These are phyloP conservation scores for Barnardius zonarius DNA, from an alignment of 2,113 vertebrate genomes.

Conservation along the genomic window DNA sequence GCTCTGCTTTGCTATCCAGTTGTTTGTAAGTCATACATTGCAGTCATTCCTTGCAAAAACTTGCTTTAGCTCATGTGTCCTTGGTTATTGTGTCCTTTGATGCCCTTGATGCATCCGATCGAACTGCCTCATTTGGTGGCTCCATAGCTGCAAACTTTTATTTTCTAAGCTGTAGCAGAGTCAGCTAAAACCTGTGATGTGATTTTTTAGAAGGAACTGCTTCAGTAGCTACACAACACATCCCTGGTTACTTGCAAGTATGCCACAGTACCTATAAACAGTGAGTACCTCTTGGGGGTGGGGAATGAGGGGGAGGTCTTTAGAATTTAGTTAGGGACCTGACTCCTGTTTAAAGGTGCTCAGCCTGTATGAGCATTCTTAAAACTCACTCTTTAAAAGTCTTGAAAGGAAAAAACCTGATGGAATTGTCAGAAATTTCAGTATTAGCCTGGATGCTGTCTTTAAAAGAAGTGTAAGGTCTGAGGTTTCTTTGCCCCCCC, in stretches of 20 bases:
- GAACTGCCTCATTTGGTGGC: slow-evolving; percentile 8
- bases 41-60: background rate
- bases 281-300: background rate
- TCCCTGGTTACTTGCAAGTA: background rate
- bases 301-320: background rate
- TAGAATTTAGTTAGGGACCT: background rate
- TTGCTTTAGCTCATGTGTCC: background rate
- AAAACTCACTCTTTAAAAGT: background rate
- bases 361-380: background rate
- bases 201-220: background rate
- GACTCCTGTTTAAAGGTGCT: background rate
- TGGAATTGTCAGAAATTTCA: background rate
- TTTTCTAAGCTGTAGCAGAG: slow-evolving; percentile 24
- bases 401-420: background rate
- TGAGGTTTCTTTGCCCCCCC: background rate
- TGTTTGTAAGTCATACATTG: background rate
- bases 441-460: background rate
- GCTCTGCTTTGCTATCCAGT: background rate
- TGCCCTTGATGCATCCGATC: slow-evolving; percentile 13
- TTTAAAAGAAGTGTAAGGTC: background rate
- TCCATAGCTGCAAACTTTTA: slow-evolving; percentile 35
- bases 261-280: background rate
- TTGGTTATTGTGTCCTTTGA: background rate
- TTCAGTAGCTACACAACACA: background rate
- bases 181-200: slow-evolving; percentile 37